Conservation (phyloP, 1,140 invertebrate genomes). For the Neodiprion pinetum region DNA sequence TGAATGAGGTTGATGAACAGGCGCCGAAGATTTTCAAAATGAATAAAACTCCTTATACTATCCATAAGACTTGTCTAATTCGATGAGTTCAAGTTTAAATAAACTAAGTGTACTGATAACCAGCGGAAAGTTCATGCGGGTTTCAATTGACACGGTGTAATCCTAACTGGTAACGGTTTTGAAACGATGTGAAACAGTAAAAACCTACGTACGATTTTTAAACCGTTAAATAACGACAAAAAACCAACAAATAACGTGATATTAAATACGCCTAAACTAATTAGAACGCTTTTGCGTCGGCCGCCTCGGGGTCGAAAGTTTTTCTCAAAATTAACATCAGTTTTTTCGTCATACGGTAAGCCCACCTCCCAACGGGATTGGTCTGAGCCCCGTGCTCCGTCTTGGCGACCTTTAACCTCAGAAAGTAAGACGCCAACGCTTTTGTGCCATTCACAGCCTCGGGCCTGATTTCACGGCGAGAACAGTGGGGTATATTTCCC, state of each 20-base stretch:
- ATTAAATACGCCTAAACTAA: neutral
- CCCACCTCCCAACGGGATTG: neutral
- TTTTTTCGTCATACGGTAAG: neutral
- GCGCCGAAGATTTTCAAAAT: no score
- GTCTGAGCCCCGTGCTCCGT: neutral
- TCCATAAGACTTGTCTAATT: no score
- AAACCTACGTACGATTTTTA: neutral
- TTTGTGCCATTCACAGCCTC: slow-evolving; percentile 1
- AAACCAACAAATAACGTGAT: no score
- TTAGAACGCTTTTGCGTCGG: neutral
- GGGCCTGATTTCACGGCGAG: slow-evolving; percentile 1
- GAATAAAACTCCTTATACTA: no score
- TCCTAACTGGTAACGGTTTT: no score
- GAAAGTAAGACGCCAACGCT: neutral
- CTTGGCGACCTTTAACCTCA: neutral
- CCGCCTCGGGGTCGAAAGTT: neutral
- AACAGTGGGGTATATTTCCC: slow-evolving; percentile 5
- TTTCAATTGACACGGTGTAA: no score
- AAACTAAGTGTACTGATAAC: no score
- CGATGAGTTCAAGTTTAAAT: no score
- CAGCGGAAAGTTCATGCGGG: no score
- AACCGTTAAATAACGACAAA: no score
- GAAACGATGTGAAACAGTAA: neutral
- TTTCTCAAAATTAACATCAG: neutral
- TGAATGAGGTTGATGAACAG: no score